phyloP scores from a whole-genome alignment of 2,888 invertebrate species.

The Hylaea fasciaria region DNA sequence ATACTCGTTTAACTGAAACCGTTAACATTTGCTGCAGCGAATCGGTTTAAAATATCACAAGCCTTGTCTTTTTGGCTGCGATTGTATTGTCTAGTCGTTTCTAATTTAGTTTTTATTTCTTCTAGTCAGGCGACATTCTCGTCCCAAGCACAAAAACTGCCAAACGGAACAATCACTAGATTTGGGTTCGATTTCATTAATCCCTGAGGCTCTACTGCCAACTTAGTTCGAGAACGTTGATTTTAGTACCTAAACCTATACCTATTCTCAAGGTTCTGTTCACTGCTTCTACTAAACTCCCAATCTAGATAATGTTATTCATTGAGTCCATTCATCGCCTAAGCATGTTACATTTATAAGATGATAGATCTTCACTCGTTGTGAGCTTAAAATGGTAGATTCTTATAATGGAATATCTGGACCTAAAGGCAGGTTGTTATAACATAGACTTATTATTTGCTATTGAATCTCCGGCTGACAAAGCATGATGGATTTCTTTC shows the following conservation, averaged over 20 bases:
- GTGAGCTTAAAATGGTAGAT: too few species aligned
- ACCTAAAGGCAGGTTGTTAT: too few species aligned
- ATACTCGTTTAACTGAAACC: too few species aligned
- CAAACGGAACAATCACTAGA: conserved; percentile 29
- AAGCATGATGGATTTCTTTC: too few species aligned
- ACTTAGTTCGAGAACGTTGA: conserved; percentile 25
- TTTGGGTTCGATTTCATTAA: conserved; percentile 43
- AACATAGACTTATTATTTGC: too few species aligned
- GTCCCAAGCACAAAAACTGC: conserved; percentile 36
- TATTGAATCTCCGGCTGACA: too few species aligned
- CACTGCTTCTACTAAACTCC: conserved; percentile 7
- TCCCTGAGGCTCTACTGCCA: conserved; percentile 41
- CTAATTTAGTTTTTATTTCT: conserved; percentile 42
- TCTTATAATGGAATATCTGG: too few species aligned
- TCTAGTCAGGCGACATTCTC: conserved; percentile 41
- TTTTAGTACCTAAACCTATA: conserved; percentile 22
- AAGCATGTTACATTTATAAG: not conserved
- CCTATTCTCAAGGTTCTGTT: conserved; percentile 9
- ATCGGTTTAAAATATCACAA: conserved; percentile 12
- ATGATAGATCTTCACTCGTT: not conserved
- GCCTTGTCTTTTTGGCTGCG: conserved; percentile 1
- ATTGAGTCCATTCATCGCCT: conserved; percentile 9
- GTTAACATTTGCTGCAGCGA: not conserved
- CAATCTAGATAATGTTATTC: too few species aligned
- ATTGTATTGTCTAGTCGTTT: conserved; percentile 21